Evolutionary conservation across 2,797 vertebrate species (phyloP).

Genomic region (Malacoctenus gilli): DNA sequence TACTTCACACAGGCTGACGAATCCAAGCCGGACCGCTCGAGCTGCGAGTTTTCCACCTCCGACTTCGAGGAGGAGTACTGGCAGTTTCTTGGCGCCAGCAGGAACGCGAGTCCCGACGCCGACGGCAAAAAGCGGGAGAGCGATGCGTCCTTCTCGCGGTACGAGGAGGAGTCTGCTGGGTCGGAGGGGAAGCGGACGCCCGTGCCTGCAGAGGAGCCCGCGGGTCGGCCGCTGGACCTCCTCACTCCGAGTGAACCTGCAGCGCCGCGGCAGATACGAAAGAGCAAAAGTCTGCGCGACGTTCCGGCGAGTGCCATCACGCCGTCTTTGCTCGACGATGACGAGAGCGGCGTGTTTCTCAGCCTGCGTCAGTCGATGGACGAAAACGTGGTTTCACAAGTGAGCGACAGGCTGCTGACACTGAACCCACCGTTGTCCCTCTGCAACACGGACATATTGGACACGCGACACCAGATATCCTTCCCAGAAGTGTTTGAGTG

Average conservation of each 20-base stretch:
- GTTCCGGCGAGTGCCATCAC: conserved; percentile 47
- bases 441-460: conserved; percentile 39
- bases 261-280: conserved; percentile 41
- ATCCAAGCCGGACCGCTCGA: conserved; percentile 75
- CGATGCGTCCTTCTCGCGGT: conserved; percentile 17
- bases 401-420: conserved; percentile 28
- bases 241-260: conserved; percentile 7
- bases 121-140: conserved; percentile 30
- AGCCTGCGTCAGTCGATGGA: conserved; percentile 23
- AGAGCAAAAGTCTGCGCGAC: conserved; percentile 68
- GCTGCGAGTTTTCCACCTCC: conserved; percentile 77
- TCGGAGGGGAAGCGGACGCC: conserved; percentile 46
- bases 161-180: conserved; percentile 36
- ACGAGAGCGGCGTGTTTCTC: conserved; percentile 24
- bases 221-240: conserved; percentile 30
- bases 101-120: conserved; percentile 64
- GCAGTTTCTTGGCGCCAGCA: conserved; percentile 60
- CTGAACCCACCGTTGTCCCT: conserved; percentile 35
- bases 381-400: conserved; percentile 21
- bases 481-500: conserved; percentile 66
- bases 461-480: conserved; percentile 42
- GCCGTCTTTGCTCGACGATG: conserved; percentile 10
- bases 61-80: conserved; percentile 80
- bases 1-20: conserved; percentile 81
- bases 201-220: conserved; percentile 46